Evolutionary conservation across 1,140 invertebrate genomes (phyloP).

Genomic region (Drosophila asahinai): DNA sequence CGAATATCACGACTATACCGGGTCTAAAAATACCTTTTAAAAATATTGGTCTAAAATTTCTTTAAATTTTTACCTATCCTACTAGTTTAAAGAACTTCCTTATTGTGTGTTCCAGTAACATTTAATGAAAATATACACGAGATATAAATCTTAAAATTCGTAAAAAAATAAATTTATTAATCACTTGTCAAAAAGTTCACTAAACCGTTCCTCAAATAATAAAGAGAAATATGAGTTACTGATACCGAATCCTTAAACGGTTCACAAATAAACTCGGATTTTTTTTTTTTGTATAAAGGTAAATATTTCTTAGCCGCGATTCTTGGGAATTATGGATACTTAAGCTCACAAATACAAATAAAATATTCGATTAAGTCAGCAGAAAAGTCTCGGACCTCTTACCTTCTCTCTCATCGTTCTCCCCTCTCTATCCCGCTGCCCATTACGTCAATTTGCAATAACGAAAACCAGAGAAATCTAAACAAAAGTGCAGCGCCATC

Average conservation of each 20-base stretch:
- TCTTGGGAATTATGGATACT: neutral
- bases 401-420: neutral
- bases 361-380: conserved; percentile 23
- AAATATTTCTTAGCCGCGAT: conserved; percentile 3
- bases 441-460: conserved; percentile 77
- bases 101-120: no score
- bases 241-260: neutral
- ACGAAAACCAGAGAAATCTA: conserved; percentile 44
- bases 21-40: no score
- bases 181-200: neutral
- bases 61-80: no score
- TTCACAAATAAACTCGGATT: neutral
- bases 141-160: neutral
- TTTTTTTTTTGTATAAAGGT: neutral
- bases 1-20: no score
- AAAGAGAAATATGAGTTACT: neutral
- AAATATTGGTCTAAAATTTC: no score
- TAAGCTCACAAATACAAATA: conserved; percentile 5
- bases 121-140: no score
- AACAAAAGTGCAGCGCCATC: conserved; percentile 69
- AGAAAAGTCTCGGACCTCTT: neutral
- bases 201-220: neutral
- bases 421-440: conserved; percentile 14
- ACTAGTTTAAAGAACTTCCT: no score
- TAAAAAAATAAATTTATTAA: neutral